Conservation (phyloP, 2,888 invertebrate species). For the Pristionchus entomophagus region DNA sequence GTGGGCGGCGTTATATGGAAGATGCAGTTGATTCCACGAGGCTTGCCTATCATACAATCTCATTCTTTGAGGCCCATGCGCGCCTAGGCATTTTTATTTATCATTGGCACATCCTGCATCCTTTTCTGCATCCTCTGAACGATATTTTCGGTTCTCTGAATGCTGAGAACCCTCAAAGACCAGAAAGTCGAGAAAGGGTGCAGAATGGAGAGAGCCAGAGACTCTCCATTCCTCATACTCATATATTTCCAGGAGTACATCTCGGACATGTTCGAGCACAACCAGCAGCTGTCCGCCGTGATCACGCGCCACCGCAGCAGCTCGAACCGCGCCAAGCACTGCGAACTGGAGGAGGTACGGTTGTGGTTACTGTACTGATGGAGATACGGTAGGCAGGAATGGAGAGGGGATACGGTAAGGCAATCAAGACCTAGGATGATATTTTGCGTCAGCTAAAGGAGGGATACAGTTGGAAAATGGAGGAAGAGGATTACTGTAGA, state of each 20-base stretch:
- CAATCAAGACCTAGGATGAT: not conserved
- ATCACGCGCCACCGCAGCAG: conserved; percentile 48
- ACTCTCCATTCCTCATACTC: no score
- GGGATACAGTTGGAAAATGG: not conserved
- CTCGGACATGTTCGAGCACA: conserved; percentile 54
- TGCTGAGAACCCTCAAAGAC: no score
- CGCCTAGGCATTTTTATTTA: no score
- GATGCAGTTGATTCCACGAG: no score
- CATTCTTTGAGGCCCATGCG: no score
- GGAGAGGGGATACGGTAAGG: not conserved
- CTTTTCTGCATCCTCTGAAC: no score
- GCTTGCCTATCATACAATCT: no score
- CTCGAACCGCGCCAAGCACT: conserved; percentile 49
- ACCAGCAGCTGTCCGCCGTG: conserved; percentile 48
- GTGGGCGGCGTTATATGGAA: no score
- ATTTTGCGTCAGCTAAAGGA: not conserved
- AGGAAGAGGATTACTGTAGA: not conserved
- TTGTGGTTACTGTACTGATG: not conserved
- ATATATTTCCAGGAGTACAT: conserved; percentile 54
- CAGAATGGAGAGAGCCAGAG: no score
- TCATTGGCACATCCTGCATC: no score
- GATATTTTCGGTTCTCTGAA: no score
- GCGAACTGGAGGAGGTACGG: conserved; percentile 49
- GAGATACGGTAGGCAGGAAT: not conserved
- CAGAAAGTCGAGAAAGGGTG: no score